Evolutionary conservation across 2,797 vertebrate species (phyloP), one percentile per base, ranked within the genome.

Genomic region (Zenarchopterus dispar): DNA sequence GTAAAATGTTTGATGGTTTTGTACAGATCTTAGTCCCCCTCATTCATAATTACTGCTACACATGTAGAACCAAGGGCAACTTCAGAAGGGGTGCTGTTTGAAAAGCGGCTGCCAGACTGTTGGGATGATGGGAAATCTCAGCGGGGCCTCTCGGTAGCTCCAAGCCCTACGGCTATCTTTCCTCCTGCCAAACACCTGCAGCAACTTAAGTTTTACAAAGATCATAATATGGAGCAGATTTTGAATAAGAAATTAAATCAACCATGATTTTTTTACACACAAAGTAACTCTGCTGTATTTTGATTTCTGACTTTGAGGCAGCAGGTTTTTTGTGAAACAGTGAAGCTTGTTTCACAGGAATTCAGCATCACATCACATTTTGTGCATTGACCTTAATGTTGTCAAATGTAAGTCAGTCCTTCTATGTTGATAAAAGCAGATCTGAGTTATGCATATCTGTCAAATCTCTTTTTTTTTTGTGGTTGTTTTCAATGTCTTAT

Each of bases 11-110:
- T 93, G 93, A 94, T 93, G 93, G 89, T 93, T 93, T 92, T 93
- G 93, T 94, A 92, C 91, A 91, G 92, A 93, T 94, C 93, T 93
- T 93, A 93, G 91, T 93, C 89, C 84, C 89, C 92, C 93, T 94
- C 93, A 94, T 94, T 93, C 90, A 94, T 94, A 93, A 94, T 95
- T 94, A 94, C 91, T 92, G 90, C 90, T 94, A 94, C 93, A 94
- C 91, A 92, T 93, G 93, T 94, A 93, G 92, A 93, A 95, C 92
- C 93, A 95, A 95, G 94, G 93, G 93, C 93, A 94, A 93, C 93
- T 94, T 94, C 93, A 93, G 93, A 93, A 84, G 85, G 88, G 90
- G 89, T 88, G 90, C 85, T 79, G 84, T 89, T 84, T 91, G 88
- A 90, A 89, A 88, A 84, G 89, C 86, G 70, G 88, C 90, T 91